These are phyloP conservation scores for Channa argus DNA, from an alignment of 2,113 vertebrate genomes.

Conservation along the genomic window DNA sequence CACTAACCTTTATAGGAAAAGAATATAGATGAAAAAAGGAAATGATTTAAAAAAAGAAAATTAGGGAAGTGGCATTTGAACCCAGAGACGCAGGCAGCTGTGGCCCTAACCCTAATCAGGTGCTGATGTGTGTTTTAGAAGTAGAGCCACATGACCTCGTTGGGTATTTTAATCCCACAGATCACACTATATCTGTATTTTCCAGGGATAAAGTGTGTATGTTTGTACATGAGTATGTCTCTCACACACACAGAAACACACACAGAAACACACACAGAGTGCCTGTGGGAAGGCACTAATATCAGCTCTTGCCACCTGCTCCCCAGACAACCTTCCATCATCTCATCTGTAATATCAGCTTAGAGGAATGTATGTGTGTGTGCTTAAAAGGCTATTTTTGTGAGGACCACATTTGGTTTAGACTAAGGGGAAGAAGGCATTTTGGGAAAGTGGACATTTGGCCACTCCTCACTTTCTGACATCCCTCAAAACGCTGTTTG, in stretches of 20 bases:
- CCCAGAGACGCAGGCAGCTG: conserved; percentile 4
- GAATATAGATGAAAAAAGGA: neutral
- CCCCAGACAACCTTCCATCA: conserved; percentile 66
- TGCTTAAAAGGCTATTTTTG: too few species aligned
- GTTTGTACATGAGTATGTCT: neutral
- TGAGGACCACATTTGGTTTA: too few species aligned
- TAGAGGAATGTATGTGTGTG: conserved; percentile 28
- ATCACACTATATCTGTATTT: conserved; percentile 45
- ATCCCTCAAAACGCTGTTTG: too few species aligned
- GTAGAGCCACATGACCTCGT: conserved; percentile 38
- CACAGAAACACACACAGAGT: conserved; percentile 12
- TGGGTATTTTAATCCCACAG: conserved; percentile 57
- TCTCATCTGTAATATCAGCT: conserved; percentile 65
- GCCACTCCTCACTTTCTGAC: too few species aligned
- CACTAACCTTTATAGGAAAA: too few species aligned
- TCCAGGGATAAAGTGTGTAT: conserved; percentile 46
- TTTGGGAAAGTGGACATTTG: too few species aligned
- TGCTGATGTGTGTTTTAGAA: conserved; percentile 11
- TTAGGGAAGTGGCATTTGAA: conserved; percentile 2
- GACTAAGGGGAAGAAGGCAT: too few species aligned
- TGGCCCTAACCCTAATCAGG: neutral
- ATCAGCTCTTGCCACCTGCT: conserved; percentile 68
- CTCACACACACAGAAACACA: conserved; percentile 25
- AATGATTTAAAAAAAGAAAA: neutral
- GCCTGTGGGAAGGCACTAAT: conserved; percentile 46